phyloP scores from a whole-genome alignment of 2,888 invertebrate genomes.

The Morpho helenor region DNA sequence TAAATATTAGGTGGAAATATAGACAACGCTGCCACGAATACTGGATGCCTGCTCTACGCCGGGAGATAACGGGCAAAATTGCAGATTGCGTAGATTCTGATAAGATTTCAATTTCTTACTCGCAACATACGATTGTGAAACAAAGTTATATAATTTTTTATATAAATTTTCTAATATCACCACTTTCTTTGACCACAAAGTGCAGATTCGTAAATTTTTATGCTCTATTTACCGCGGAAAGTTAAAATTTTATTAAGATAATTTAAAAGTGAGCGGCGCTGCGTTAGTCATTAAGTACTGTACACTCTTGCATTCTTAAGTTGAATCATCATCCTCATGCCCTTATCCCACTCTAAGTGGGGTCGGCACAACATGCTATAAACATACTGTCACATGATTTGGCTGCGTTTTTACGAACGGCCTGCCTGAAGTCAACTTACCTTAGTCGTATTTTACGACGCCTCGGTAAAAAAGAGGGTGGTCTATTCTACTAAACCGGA shows the following conservation, averaged over 20 bases:
- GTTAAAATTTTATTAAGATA: slow-evolving; percentile 49
- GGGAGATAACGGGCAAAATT: slow-evolving; percentile 69
- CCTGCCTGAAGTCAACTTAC: no score
- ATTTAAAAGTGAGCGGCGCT: slow-evolving; percentile 48
- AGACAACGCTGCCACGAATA: slow-evolving; percentile 53
- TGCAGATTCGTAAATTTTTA: slow-evolving; percentile 37
- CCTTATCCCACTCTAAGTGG: no score
- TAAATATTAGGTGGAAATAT: slow-evolving; percentile 14
- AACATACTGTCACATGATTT: no score
- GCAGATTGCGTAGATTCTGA: slow-evolving; percentile 67
- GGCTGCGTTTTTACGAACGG: no score
- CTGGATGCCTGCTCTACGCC: slow-evolving; percentile 39
- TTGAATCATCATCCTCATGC: background rate
- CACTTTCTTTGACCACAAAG: background rate
- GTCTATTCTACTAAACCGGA: no score
- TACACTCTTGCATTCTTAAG: slow-evolving; percentile 16
- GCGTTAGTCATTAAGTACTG: slow-evolving; percentile 34
- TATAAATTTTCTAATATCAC: background rate
- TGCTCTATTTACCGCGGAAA: slow-evolving; percentile 55
- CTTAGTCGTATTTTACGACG: no score
- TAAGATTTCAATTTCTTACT: slow-evolving; percentile 43
- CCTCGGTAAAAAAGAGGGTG: no score
- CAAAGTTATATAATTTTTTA: slow-evolving; percentile 14
- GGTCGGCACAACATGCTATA: no score
- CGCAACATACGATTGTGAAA: slow-evolving; percentile 6